phyloP scores from a whole-genome alignment of 2,797 vertebrate genomes.

The Pantherophis alleghaniensis region DNA sequence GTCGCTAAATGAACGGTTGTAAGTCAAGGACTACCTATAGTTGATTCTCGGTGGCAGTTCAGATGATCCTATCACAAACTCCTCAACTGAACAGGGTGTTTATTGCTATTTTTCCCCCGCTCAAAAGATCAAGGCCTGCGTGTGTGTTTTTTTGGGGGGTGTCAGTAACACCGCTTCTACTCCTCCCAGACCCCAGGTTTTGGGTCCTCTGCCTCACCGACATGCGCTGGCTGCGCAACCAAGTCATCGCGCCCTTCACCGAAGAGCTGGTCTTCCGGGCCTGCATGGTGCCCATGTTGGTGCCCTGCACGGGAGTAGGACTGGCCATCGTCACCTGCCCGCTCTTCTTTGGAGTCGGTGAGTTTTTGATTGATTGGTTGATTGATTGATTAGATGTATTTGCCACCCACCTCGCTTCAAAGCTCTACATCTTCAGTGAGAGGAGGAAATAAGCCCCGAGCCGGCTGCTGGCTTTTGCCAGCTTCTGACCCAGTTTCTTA shows the following conservation, averaged over 20 bases:
- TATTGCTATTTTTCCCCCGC: no score
- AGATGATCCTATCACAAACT: no score
- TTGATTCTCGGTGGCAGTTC: neutral
- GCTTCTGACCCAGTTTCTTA: no score
- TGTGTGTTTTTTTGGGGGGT: neutral
- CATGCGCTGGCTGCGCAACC: conserved; percentile 94
- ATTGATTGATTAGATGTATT: neutral
- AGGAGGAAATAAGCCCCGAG: neutral
- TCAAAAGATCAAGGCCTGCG: neutral
- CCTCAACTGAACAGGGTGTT: no score
- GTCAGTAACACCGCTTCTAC: neutral
- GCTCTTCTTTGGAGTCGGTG: conserved; percentile 93
- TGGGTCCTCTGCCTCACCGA: conserved; percentile 87
- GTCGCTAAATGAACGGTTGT: neutral
- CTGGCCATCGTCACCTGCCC: conserved; percentile 87
- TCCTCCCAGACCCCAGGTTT: conserved; percentile 78
- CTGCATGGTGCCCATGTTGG: conserved; percentile 93
- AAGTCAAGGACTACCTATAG: neutral
- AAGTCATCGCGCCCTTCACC: conserved; percentile 90
- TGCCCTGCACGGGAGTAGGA: conserved; percentile 84
- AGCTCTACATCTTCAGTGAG: conserved; percentile 54
- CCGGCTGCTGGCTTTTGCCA: no score
- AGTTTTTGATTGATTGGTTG: conserved; percentile 58
- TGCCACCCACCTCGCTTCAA: neutral
- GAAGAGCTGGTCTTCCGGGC: conserved; percentile 93